Conservation (phyloP, 2,797 vertebrate genomes). For the Brotula barbata region DNA sequence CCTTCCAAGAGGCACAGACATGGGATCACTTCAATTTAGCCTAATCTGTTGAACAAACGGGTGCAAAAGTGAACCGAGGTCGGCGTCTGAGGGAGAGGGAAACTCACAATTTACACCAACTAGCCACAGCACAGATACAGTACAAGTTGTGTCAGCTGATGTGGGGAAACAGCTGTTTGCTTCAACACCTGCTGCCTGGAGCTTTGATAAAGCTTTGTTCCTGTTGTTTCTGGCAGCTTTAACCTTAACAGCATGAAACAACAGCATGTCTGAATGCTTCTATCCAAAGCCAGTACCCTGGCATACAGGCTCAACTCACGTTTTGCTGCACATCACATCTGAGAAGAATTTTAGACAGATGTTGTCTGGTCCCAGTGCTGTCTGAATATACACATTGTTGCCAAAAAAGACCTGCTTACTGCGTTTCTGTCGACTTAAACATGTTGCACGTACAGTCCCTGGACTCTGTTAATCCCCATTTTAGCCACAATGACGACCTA, state of each 20-base stretch:
- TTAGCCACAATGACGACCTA: conserved; percentile 1
- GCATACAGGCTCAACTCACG: conserved; percentile 5
- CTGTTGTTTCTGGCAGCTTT: conserved; percentile 59
- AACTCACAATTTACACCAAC: conserved; percentile 29
- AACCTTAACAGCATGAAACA: conserved; percentile 41
- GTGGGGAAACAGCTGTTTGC: conserved; percentile 68
- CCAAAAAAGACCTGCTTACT: conserved; percentile 1
- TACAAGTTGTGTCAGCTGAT: conserved; percentile 46
- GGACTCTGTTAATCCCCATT: neutral
- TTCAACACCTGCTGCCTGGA: conserved; percentile 54
- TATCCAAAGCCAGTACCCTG: conserved; percentile 8
- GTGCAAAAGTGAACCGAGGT: conserved; percentile 39
- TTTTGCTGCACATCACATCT: conserved; percentile 10
- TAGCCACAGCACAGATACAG: conserved; percentile 54
- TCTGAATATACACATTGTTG: conserved; percentile 21
- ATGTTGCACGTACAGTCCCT: conserved; percentile 26
- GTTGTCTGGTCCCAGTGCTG: conserved; percentile 38
- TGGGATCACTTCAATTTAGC: conserved; percentile 29
- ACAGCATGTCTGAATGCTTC: conserved; percentile 36
- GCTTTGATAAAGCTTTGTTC: conserved; percentile 43
- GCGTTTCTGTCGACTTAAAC: conserved; percentile 8
- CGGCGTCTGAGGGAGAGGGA: conserved; percentile 27
- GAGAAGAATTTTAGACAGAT: conserved; percentile 21
- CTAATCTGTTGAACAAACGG: conserved; percentile 27
- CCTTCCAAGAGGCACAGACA: conserved; percentile 43